phyloP scores from a whole-genome alignment of 2,888 invertebrate genomes.

The Leptopilina drosophilae region DNA sequence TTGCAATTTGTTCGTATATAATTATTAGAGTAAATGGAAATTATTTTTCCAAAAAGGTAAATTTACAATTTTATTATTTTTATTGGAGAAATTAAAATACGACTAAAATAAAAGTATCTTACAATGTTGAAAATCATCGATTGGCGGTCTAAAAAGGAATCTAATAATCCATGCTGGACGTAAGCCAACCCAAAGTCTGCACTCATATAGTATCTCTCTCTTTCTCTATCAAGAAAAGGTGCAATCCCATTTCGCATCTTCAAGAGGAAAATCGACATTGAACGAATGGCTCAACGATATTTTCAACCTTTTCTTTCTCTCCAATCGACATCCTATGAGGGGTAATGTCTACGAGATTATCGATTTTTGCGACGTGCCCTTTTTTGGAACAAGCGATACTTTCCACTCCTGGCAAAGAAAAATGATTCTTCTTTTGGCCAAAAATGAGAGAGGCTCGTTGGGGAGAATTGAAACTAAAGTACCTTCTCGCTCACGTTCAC shows the following conservation, averaged over 20 bases:
- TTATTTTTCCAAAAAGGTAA: too few species aligned
- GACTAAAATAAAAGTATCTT: conserved; percentile 7
- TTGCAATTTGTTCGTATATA: too few species aligned
- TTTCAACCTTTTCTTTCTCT: conserved; percentile 9
- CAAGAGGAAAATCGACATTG: conserved; percentile 42
- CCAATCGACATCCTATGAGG: conserved; percentile 29
- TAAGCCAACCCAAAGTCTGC: conserved; percentile 67
- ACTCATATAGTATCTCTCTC: conserved; percentile 26
- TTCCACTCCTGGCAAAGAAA: conserved; percentile 15
- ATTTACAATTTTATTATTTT: too few species aligned
- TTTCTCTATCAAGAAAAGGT: conserved; percentile 44
- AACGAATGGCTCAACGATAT: conserved; percentile 40
- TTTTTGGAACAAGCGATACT: conserved; percentile 24
- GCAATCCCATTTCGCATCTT: conserved; percentile 54
- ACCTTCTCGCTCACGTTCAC: conserved; percentile 1
- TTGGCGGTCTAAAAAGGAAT: conserved; percentile 57
- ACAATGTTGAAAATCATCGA: conserved; percentile 63
- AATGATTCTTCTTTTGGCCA: conserved; percentile 31
- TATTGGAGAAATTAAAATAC: too few species aligned
- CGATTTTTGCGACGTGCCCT: conserved; percentile 34
- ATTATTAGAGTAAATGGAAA: too few species aligned
- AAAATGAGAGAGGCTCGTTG: conserved; percentile 19
- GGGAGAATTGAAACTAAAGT: conserved; percentile 38
- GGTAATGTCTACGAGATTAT: conserved; percentile 40
- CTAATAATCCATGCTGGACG: conserved; percentile 69